Evolutionary conservation across 2,797 vertebrate genomes (phyloP).

Genomic region (Peromyscus nudipes): DNA sequence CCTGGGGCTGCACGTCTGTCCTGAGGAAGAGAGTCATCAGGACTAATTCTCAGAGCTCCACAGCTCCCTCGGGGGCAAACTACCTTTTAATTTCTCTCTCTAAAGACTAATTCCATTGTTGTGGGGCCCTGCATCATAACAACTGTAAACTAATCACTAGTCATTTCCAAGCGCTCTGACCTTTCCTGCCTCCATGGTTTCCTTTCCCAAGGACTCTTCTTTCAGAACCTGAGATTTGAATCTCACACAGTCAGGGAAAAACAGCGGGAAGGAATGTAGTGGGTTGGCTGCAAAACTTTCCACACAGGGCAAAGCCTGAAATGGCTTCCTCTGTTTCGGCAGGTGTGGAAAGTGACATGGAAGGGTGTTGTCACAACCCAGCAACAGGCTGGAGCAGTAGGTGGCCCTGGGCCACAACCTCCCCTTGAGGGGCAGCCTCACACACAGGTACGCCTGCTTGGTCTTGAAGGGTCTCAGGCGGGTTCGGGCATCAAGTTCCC

Average conservation of each 20-base stretch:
- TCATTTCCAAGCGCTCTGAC: constrained; percentile 89
- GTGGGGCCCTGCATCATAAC: constrained; percentile 94
- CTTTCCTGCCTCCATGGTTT: constrained; percentile 83
- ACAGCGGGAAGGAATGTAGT: constrained; percentile 6
- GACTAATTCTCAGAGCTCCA: constrained; percentile 87
- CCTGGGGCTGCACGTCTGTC: constrained; percentile 90
- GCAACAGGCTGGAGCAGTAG: not conserved
- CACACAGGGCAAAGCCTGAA: not conserved
- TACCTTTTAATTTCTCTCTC: constrained; percentile 93
- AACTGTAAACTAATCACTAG: constrained; percentile 97
- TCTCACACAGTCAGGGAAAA: constrained; percentile 61
- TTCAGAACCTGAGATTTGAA: constrained; percentile 76
- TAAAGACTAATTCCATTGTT: constrained; percentile 98
- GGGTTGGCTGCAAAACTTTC: fast-evolving
- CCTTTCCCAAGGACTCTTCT: constrained; percentile 79
- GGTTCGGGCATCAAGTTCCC: not conserved
- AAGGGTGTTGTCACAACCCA: not conserved
- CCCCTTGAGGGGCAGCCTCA: not conserved
- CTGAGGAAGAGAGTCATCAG: constrained; percentile 88
- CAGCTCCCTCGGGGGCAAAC: constrained; percentile 89
- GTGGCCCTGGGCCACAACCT: not conserved
- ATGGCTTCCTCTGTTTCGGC: not conserved
- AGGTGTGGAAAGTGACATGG: not conserved
- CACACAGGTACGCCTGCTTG: fast-evolving
- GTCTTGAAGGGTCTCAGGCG: not conserved